Evolutionary conservation across 2,888 invertebrate species (phyloP).

Genomic region (Camptogramma bilineatum): DNA sequence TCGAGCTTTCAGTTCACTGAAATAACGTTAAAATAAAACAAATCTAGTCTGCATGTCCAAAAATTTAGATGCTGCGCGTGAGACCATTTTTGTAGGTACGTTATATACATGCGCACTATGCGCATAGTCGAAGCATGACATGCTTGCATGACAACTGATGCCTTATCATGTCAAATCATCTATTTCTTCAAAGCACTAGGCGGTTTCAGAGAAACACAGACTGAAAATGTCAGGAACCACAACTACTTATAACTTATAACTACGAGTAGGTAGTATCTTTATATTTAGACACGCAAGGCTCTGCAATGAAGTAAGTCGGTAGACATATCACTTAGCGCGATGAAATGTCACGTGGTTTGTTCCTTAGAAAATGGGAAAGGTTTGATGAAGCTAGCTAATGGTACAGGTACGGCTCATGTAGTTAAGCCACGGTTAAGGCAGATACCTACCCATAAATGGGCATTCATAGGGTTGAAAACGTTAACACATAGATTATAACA

Average conservation of each 20-base stretch:
- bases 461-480: not conserved
- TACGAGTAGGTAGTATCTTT: no score
- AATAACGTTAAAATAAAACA: no score
- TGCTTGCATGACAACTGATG: not conserved
- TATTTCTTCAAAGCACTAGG: not conserved
- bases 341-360: not conserved
- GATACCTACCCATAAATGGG: no score
- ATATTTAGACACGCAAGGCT: not conserved
- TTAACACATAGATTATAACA: not conserved
- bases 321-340: not conserved
- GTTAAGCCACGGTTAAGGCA: not conserved
- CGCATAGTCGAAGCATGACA: not conserved
- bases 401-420: not conserved
- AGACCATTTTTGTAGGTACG: not conserved
- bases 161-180: not conserved
- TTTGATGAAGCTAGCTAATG: not conserved
- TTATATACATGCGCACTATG: not conserved
- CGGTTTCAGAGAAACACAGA: no score
- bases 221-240: no score
- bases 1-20: no score
- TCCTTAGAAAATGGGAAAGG: not conserved
- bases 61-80: not conserved
- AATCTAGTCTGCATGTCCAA: no score
- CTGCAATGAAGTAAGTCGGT: slow-evolving; percentile 10
- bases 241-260: no score